Conservation (phyloP, 2,888 invertebrate genomes). For the Apamea epomidion region DNA sequence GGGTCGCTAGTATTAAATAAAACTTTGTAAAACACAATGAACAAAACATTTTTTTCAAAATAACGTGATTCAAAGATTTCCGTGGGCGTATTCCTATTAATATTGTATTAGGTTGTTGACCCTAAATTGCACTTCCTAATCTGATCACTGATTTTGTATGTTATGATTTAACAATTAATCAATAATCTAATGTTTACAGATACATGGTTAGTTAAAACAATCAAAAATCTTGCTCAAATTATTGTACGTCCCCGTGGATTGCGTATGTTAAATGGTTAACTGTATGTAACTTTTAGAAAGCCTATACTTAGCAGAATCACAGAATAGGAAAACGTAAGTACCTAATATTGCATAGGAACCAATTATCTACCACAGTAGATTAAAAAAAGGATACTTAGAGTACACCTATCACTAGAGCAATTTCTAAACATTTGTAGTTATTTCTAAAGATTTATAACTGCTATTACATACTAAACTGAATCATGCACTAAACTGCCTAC, state of each 20-base stretch:
- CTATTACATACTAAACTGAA: neutral
- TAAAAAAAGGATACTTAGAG: neutral
- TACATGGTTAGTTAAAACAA: neutral
- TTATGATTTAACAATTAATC: neutral
- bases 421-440: neutral
- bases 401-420: neutral
- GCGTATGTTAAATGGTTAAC: neutral
- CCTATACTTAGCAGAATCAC: neutral
- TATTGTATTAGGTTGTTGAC: neutral
- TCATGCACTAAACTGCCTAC: neutral
- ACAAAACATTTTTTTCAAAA: neutral
- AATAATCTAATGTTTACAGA: neutral
- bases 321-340: neutral
- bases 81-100: neutral
- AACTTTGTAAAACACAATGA: no score
- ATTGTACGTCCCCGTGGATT: neutral
- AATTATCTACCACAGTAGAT: no score
- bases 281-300: neutral
- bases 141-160: neutral
- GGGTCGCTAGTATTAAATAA: no score
- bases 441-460: neutral
- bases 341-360: neutral
- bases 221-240: neutral
- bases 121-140: neutral
- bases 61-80: neutral